Evolutionary conservation across 2,797 vertebrate species (phyloP).

Genomic region (Pyrrhura leucotis): DNA sequence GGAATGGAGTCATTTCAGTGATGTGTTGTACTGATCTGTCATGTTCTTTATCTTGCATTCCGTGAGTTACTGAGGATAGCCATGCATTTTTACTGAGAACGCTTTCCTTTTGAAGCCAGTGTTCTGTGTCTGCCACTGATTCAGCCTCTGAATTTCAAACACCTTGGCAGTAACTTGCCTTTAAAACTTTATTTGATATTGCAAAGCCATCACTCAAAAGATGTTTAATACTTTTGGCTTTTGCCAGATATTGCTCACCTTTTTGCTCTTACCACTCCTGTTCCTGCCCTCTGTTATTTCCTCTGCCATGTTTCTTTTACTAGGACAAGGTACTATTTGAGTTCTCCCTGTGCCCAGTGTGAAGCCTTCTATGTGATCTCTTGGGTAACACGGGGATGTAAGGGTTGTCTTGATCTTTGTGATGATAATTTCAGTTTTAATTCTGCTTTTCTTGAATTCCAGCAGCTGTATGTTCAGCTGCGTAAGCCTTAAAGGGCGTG

Average conservation of each 20-base stretch:
- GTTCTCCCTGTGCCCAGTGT: neutral
- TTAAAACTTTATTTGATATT: neutral
- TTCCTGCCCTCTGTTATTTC: neutral
- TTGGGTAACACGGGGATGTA: neutral
- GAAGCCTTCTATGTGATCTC: neutral
- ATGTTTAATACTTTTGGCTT: neutral
- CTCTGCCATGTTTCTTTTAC: neutral
- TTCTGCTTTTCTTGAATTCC: neutral
- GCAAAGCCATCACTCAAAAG: neutral
- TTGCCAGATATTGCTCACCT: neutral
- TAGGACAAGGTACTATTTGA: neutral
- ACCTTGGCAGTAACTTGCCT: neutral
- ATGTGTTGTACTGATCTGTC: conserved; percentile 32
- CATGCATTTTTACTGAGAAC: conserved; percentile 23
- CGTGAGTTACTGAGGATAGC: neutral
- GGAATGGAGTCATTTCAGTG: neutral
- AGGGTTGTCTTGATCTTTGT: neutral
- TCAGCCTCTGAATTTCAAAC: conserved; percentile 29
- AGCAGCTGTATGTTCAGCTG: neutral
- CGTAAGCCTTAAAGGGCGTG: neutral
- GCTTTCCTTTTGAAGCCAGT: conserved; percentile 7
- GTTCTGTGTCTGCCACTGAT: neutral
- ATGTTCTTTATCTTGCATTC: conserved; percentile 1
- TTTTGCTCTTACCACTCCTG: neutral
- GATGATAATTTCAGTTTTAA: neutral